Conservation (phyloP, 1,140 invertebrate genomes). For the Plodia interpunctella region DNA sequence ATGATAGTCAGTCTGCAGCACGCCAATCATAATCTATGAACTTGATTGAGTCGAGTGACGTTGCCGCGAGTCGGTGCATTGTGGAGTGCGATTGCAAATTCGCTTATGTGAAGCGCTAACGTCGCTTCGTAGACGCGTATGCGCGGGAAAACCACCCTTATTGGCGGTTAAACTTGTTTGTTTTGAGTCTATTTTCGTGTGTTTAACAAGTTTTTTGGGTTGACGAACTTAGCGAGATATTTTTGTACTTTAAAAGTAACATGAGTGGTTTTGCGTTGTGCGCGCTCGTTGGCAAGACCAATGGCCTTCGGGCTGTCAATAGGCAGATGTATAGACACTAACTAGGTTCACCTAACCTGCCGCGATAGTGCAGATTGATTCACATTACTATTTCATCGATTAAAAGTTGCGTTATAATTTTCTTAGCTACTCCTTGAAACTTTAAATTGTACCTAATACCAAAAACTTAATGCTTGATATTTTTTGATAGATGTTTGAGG, state of each 20-base stretch:
- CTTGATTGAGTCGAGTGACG: constrained; percentile 64
- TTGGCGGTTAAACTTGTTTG: constrained; percentile 23
- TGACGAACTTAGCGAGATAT: constrained; percentile 42
- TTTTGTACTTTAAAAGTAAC: constrained; percentile 30
- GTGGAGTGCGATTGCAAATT: constrained; percentile 47
- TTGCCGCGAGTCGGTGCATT: constrained; percentile 49
- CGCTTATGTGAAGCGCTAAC: constrained; percentile 37
- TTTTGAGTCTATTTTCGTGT: constrained; percentile 32
- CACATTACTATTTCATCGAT: neutral
- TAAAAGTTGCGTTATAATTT: neutral
- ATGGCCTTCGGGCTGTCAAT: constrained; percentile 36
- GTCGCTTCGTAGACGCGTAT: constrained; percentile 20
- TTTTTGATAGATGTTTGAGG: too few relatives aligned
- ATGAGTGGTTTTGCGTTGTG: constrained; percentile 29
- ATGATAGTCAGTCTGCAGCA: constrained; percentile 32
- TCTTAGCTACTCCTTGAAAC: neutral
- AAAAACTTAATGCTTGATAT: too few relatives aligned
- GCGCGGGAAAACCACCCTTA: constrained; percentile 38
- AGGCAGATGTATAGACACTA: constrained; percentile 17
- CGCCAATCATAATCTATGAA: constrained; percentile 74
- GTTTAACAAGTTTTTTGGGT: constrained; percentile 33
- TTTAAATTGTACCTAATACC: neutral
- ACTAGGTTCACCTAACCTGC: constrained; percentile 17
- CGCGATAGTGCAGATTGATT: constrained; percentile 14
- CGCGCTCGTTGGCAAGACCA: constrained; percentile 24